Conservation (phyloP, 2,797 vertebrate genomes). For the Hydrophis major region DNA sequence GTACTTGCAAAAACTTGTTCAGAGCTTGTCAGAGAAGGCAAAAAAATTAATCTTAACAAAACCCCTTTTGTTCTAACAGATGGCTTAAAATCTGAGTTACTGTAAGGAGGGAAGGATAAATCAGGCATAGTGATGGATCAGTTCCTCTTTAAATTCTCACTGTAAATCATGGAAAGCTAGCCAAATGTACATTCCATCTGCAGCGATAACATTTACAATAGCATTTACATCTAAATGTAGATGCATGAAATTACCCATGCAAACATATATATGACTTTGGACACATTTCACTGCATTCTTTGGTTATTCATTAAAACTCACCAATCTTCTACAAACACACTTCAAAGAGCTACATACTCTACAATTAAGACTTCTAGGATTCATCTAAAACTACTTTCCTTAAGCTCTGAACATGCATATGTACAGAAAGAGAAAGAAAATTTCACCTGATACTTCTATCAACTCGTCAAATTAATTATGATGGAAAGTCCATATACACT, state of each 20-base stretch:
- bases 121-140: conserved; percentile 35
- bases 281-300: conserved; percentile 7
- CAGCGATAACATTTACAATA: conserved; percentile 26
- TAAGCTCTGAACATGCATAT: neutral
- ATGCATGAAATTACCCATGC: neutral
- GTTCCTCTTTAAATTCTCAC: conserved; percentile 39
- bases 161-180: conserved; percentile 46
- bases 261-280: neutral
- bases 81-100: conserved; percentile 41
- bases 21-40: conserved; percentile 44
- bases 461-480: neutral
- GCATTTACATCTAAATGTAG: neutral
- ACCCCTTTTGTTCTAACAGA: conserved; percentile 39
- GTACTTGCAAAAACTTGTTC: conserved; percentile 42
- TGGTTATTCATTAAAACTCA: neutral
- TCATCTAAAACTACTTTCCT: neutral
- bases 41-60: conserved; percentile 55
- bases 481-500: neutral
- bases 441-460: too few relatives aligned
- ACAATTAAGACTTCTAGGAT: conserved; percentile 15
- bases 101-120: conserved; percentile 38
- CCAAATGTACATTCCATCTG: conserved; percentile 52
- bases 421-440: neutral
- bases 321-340: conserved; percentile 29
- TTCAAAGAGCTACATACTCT: conserved; percentile 22